Conservation (phyloP, 2,113 vertebrate species). For the Uria aalge region DNA sequence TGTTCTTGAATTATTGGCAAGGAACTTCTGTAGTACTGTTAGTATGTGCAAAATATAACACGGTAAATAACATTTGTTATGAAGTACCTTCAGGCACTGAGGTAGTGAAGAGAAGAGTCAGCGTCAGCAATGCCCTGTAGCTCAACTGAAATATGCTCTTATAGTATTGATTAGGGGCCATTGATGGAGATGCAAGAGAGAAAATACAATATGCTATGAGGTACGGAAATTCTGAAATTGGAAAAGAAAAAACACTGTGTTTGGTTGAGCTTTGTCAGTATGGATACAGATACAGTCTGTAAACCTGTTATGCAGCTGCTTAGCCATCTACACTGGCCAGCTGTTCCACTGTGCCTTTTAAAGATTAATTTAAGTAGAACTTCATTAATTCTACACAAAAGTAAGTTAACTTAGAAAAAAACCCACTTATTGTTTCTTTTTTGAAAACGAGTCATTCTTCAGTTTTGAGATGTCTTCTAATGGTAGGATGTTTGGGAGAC, state of each 20-base stretch:
- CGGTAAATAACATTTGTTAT: not conserved
- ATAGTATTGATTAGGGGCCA: not conserved
- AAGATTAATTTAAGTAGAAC: not conserved
- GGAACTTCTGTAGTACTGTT: not conserved
- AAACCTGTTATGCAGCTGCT: not conserved
- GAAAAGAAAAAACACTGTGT: not conserved
- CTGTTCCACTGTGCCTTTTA: not conserved
- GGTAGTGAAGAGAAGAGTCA: not conserved
- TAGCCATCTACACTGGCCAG: not conserved
- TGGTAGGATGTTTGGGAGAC: not conserved
- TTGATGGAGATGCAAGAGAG: not conserved
- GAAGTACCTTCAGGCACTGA: not conserved
- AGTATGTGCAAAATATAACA: rapidly evolving
- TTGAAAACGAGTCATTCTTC: not conserved
- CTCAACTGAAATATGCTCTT: not conserved
- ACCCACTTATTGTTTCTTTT: rapidly evolving
- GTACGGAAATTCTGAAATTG: not conserved
- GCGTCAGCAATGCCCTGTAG: not conserved
- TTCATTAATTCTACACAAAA: not conserved
- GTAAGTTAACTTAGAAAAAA: not conserved
- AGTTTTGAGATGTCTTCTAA: not conserved
- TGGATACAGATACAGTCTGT: not conserved
- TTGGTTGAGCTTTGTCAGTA: not conserved
- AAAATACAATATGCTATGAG: not conserved
- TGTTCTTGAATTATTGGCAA: not conserved